Evolutionary conservation across 2,888 invertebrate genomes (phyloP).

Genomic region (Holacanthella duospinosa): DNA sequence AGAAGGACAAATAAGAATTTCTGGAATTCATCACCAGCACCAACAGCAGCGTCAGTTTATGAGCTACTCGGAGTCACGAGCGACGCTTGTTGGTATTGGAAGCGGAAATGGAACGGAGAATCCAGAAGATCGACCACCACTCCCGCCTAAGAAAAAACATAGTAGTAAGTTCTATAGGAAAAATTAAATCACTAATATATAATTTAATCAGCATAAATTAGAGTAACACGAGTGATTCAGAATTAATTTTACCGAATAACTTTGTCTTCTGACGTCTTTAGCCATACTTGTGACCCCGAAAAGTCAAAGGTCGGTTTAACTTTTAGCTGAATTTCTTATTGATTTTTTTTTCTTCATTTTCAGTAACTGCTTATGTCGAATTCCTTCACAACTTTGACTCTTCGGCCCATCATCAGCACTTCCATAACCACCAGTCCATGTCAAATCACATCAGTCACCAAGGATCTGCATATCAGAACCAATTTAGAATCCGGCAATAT

Average conservation of each 20-base stretch:
- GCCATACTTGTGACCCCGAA: too few relatives aligned
- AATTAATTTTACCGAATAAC: neutral
- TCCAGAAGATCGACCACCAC: slow-evolving; percentile 62
- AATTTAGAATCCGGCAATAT: neutral
- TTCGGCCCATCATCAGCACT: slow-evolving; percentile 31
- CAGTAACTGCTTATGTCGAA: slow-evolving; percentile 37
- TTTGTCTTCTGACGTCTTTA: neutral
- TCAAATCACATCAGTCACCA: neutral
- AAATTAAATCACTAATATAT: too few relatives aligned
- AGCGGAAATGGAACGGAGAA: neutral
- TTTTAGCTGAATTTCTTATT: neutral
- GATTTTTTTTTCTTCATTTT: slow-evolving; percentile 11
- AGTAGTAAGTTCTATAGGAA: slow-evolving; percentile 47
- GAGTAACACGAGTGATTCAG: too few relatives aligned
- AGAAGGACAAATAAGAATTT: neutral
- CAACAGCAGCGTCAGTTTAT: slow-evolving; percentile 25
- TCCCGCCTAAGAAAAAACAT: slow-evolving; percentile 86
- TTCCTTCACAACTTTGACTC: slow-evolving; percentile 37
- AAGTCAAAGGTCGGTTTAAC: too few relatives aligned
- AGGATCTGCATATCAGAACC: neutral
- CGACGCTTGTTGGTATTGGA: slow-evolving; percentile 26
- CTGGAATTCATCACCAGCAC: too few relatives aligned
- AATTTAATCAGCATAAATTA: too few relatives aligned
- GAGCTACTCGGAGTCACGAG: slow-evolving; percentile 35
- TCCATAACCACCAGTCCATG: slow-evolving; percentile 26